Evolutionary conservation across 2,888 invertebrate species (phyloP).

Genomic region (Sinotaia quadrata): DNA sequence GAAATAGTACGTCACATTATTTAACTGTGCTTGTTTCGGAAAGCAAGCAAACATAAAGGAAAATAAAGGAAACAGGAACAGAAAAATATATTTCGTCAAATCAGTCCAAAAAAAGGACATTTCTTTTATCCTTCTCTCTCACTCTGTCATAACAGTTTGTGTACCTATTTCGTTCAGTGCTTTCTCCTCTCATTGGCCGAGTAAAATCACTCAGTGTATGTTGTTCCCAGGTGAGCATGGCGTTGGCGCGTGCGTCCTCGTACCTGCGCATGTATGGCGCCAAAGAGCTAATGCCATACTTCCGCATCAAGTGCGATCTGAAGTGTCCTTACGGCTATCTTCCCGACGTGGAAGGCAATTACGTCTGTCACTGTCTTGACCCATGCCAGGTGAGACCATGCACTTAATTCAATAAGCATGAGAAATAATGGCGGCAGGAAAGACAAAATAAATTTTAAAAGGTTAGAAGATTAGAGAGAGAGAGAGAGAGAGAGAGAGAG

Average conservation of each 20-base stretch:
- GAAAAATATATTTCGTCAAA: too few species aligned
- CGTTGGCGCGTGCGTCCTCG: not conserved
- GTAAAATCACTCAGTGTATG: not conserved
- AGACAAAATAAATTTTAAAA: not conserved
- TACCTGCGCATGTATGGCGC: slow-evolving; percentile 16
- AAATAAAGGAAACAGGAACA: too few species aligned
- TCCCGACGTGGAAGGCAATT: slow-evolving; percentile 45
- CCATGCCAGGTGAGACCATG: slow-evolving; percentile 41
- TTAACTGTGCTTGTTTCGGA: too few species aligned
- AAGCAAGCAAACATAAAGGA: too few species aligned
- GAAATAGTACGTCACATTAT: too few species aligned
- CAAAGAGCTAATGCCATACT: slow-evolving; percentile 29
- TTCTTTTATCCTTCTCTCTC: too few species aligned
- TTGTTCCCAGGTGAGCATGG: slow-evolving; percentile 6
- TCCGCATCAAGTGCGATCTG: slow-evolving; percentile 26
- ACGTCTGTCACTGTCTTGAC: slow-evolving; percentile 41
- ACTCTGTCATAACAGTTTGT: too few species aligned
- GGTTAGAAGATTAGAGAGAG: not conserved
- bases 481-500: not conserved
- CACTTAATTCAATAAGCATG: too few species aligned
- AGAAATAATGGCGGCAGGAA: not conserved
- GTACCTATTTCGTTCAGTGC: too few species aligned
- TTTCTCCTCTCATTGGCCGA: too few species aligned
- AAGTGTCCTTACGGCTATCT: slow-evolving; percentile 44
- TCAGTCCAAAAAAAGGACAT: too few species aligned